These are phyloP conservation scores for Melanotaenia pygmaea DNA, from an alignment of 2,797 vertebrate genomes.

Conservation along the genomic window DNA sequence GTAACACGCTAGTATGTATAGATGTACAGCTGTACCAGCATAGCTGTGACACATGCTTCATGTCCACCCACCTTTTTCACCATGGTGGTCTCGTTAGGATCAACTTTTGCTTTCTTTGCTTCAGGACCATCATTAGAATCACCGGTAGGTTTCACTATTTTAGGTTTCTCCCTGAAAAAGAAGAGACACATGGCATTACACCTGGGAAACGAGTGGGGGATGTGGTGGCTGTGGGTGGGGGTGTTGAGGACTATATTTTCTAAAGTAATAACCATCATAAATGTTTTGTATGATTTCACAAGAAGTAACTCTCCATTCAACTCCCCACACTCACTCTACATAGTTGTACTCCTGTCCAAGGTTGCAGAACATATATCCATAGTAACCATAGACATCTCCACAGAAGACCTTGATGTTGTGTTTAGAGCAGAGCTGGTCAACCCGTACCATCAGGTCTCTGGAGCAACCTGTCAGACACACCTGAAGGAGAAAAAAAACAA, in stretches of 20 bases:
- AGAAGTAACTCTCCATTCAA: too few species aligned
- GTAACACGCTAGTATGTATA: too few species aligned
- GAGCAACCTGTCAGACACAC: constrained; percentile 92
- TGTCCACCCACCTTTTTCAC: constrained; percentile 88
- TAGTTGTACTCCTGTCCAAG: constrained; percentile 90
- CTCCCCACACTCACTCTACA: constrained; percentile 87
- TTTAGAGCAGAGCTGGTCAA: constrained; percentile 90
- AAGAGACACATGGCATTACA: not conserved
- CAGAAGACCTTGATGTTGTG: constrained; percentile 90
- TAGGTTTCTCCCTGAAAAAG: constrained; percentile 88
- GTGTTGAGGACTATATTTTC: too few species aligned
- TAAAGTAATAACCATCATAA: too few species aligned
- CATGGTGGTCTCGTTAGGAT: constrained; percentile 88
- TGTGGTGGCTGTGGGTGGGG: too few species aligned
- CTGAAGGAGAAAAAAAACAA: constrained; percentile 68
- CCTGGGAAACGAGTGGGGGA: too few species aligned
- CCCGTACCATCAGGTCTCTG: constrained; percentile 86
- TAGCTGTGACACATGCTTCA: too few species aligned
- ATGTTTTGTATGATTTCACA: too few species aligned
- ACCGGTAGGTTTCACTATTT: constrained; percentile 81
- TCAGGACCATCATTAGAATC: constrained; percentile 86
- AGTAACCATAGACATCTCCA: constrained; percentile 92
- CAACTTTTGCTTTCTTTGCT: constrained; percentile 89
- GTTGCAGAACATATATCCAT: constrained; percentile 93
- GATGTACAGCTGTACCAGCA: too few species aligned